Conservation (phyloP, 2,888 invertebrate genomes). For the Orthosia gracilis region DNA sequence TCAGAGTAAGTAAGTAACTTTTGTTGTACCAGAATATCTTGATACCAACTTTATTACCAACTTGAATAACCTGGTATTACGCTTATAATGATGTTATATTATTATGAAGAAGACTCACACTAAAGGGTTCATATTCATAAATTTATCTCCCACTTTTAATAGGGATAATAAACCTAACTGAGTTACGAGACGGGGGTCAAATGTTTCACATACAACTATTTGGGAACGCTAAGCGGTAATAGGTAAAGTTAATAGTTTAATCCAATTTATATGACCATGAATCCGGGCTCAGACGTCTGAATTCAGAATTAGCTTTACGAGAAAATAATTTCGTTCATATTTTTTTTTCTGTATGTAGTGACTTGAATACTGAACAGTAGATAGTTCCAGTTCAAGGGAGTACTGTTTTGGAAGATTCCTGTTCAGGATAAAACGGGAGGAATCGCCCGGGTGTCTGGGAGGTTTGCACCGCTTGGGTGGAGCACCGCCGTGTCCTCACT, state of each 20-base stretch:
- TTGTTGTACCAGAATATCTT: too few species aligned
- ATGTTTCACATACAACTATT: conserved; percentile 59
- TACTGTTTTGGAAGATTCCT: too few species aligned
- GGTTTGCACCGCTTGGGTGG: too few species aligned
- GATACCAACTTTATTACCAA: too few species aligned
- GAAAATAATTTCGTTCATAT: conserved; percentile 39
- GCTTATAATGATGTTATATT: not conserved
- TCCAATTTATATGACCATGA: conserved; percentile 65
- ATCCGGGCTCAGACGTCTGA: conserved; percentile 69
- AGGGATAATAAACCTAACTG: conserved; percentile 44
- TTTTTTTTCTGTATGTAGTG: not conserved
- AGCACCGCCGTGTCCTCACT: too few species aligned
- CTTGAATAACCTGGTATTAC: not conserved
- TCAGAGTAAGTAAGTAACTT: too few species aligned
- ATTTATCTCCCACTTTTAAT: conserved; percentile 44
- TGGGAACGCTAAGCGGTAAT: conserved; percentile 54
- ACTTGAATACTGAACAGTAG: too few species aligned
- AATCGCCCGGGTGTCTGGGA: too few species aligned
- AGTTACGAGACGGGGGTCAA: conserved; percentile 55
- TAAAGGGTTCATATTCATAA: conserved; percentile 31
- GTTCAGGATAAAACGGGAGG: too few species aligned
- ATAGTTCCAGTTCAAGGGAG: too few species aligned
- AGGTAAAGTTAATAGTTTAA: conserved; percentile 66
- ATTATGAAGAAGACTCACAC: conserved; percentile 14
- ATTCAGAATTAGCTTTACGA: conserved; percentile 64